Evolutionary conservation across 2,113 vertebrate species (phyloP).

Genomic region (Delphinapterus leucas): DNA sequence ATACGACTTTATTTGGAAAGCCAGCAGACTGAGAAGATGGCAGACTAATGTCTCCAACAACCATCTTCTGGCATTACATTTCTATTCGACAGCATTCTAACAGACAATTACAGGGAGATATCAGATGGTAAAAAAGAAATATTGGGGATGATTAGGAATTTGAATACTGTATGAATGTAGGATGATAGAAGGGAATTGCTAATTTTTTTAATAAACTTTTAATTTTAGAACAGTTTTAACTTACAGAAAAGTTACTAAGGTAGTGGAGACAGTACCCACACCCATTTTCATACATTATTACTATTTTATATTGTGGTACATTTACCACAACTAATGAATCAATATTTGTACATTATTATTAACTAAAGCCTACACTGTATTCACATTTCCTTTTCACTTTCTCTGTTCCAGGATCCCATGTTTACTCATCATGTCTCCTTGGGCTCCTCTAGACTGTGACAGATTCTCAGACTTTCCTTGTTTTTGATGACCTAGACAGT

Average conservation of each 20-base stretch:
- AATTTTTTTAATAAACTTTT: neutral
- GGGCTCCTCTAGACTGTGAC: neutral
- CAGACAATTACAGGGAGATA: neutral
- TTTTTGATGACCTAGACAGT: neutral
- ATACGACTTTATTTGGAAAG: too few relatives aligned
- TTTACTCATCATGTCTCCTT: neutral
- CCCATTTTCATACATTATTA: neutral
- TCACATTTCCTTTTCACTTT: neutral
- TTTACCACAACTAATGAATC: neutral
- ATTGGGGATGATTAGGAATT: neutral
- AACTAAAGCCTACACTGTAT: neutral
- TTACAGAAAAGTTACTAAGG: neutral
- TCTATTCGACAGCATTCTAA: neutral
- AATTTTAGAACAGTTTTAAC: neutral
- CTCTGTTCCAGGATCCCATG: neutral
- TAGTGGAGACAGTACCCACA: neutral
- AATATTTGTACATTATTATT: neutral
- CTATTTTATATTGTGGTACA: neutral
- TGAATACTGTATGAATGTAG: neutral
- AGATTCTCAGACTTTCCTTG: neutral
- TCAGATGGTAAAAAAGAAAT: neutral
- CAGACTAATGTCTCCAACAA: too few relatives aligned
- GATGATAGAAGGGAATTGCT: neutral
- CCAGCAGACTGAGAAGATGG: too few relatives aligned
- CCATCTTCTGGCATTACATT: too few relatives aligned